Conservation (phyloP, 2,797 vertebrate species). For the Rhynchotus rufescens region DNA sequence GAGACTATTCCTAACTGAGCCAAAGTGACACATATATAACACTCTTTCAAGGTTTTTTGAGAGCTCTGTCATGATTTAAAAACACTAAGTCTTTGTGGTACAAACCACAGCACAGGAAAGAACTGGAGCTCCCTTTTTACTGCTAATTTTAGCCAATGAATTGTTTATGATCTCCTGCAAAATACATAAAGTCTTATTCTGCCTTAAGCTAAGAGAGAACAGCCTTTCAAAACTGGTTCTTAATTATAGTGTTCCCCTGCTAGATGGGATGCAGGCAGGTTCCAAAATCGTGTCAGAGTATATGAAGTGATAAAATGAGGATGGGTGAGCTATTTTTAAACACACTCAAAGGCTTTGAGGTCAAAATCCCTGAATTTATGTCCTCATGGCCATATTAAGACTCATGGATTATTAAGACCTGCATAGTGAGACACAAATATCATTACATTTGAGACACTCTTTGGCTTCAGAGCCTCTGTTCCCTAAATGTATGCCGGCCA, state of each 20-base stretch:
- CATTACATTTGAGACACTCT: neutral
- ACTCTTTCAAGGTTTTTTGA: constrained; percentile 62
- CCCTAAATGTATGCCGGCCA: neutral
- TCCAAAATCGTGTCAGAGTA: constrained; percentile 34
- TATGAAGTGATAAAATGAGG: constrained; percentile 49
- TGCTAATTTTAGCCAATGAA: constrained; percentile 56
- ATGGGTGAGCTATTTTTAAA: constrained; percentile 56
- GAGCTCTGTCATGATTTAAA: constrained; percentile 51
- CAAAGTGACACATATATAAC: constrained; percentile 54
- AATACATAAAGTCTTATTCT: constrained; percentile 40
- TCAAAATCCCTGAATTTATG: constrained; percentile 65
- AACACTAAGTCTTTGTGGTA: constrained; percentile 58
- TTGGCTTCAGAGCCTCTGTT: neutral
- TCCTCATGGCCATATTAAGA: constrained; percentile 18
- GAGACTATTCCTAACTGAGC: constrained; percentile 45
- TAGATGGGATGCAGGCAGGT: constrained; percentile 19
- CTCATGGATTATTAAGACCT: constrained; percentile 13
- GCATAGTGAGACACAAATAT: neutral
- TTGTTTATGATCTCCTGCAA: constrained; percentile 62
- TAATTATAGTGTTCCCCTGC: constrained; percentile 60
- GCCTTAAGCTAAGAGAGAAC: constrained; percentile 52
- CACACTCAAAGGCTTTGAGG: constrained; percentile 33
- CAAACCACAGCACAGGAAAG: constrained; percentile 57
- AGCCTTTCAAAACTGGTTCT: constrained; percentile 51
- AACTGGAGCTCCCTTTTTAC: constrained; percentile 51